Conservation (phyloP, 2,797 vertebrate species). For the Pantherophis alleghaniensis region DNA sequence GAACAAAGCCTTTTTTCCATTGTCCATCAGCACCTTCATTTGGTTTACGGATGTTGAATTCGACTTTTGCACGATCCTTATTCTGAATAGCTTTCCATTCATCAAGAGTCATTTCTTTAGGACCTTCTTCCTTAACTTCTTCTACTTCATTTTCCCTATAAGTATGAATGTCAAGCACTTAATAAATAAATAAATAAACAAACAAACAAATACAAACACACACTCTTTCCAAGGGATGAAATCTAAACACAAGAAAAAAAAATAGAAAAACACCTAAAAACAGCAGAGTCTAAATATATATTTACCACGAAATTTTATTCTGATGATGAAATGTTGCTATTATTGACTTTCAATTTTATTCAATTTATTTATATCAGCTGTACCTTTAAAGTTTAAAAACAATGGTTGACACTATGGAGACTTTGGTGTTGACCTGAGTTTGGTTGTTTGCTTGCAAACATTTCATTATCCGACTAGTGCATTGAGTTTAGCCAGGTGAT, state of each 20-base stretch:
- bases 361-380: neutral
- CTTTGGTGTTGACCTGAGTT: neutral
- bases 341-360: neutral
- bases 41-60: constrained; percentile 99
- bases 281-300: neutral
- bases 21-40: constrained; percentile 96
- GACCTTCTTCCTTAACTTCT: constrained; percentile 95
- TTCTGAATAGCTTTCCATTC: constrained; percentile 99
- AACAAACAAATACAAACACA: neutral
- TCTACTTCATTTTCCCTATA: constrained; percentile 95
- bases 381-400: neutral
- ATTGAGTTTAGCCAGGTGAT: neutral
- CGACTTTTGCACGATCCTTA: constrained; percentile 97
- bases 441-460: neutral
- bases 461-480: neutral
- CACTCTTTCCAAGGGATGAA: neutral
- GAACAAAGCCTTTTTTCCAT: constrained; percentile 99
- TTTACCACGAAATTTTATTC: neutral
- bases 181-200: neutral
- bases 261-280: neutral
- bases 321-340: neutral
- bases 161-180: constrained; percentile 16
- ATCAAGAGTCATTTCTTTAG: constrained; percentile 98
- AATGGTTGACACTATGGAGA: neutral
- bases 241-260: neutral